Percentiles rank a stretch among this genome's conserved stretches.
These are phyloP conservation scores for Petrocephalus schoutedeni DNA, from an alignment of 2,797 vertebrate species.

Conservation along the genomic window DNA sequence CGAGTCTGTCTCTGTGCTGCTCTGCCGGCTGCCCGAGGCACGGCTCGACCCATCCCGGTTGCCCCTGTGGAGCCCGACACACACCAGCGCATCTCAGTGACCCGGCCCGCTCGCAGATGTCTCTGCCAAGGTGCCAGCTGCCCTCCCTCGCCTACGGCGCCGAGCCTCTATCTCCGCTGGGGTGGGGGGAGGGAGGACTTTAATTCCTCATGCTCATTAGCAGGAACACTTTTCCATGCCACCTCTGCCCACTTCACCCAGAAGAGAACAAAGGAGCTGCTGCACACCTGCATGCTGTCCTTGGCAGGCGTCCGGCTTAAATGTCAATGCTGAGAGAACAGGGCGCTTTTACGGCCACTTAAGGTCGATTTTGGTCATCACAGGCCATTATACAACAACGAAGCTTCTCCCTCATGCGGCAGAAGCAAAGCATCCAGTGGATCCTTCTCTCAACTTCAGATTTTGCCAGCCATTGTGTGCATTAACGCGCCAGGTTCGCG, in stretches of 20 bases:
- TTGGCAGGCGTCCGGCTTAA: not conserved
- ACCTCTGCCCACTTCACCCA: not conserved
- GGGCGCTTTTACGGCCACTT: not conserved
- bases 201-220: not conserved
- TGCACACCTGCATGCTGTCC: not conserved
- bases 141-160: not conserved
- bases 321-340: not conserved
- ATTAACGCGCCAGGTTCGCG: not conserved
- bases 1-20: conserved; percentile 82
- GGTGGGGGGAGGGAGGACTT: not conserved
- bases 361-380: not conserved
- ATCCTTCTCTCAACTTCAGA: not conserved
- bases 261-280: not conserved
- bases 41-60: conserved; percentile 77
- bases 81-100: not conserved
- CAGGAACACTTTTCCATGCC: not conserved
- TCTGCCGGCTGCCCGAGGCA: conserved; percentile 83
- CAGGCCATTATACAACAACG: not conserved
- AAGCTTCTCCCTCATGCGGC: not conserved
- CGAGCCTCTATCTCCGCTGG: not conserved
- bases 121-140: not conserved
- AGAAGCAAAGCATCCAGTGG: not conserved
- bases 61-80: conserved; percentile 57
- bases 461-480: not conserved
- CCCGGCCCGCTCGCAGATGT: not conserved